These are phyloP conservation scores for Hirtodrosophila histrioides DNA, from an alignment of 2,888 invertebrate genomes.

Conservation along the genomic window DNA sequence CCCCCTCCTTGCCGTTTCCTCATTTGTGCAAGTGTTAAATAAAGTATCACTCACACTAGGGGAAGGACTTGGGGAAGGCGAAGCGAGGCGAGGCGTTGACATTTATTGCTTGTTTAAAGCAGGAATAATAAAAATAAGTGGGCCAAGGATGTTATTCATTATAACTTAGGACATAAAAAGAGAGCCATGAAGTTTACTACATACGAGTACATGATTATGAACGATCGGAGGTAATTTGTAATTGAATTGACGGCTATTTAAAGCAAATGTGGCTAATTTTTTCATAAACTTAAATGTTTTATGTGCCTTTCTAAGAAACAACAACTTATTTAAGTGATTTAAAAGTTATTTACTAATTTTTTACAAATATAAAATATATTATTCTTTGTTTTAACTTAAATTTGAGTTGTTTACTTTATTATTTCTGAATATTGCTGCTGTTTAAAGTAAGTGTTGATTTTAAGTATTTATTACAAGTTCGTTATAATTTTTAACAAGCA, in stretches of 20 bases:
- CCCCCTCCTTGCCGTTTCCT: conserved; percentile 1
- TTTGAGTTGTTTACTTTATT: background rate
- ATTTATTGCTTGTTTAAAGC: conserved; percentile 65
- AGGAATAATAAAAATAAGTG: conserved; percentile 14
- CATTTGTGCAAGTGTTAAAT: conserved; percentile 55
- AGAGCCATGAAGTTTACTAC: background rate
- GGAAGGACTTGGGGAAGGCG: background rate
- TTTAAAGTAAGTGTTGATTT: conserved; percentile 7
- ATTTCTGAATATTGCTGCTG: background rate
- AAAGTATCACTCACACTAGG: conserved; percentile 50
- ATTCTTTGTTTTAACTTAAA: too few relatives aligned
- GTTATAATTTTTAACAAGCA: conserved; percentile 27
- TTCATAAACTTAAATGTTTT: too few relatives aligned
- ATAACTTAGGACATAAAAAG: background rate
- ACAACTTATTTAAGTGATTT: too few relatives aligned
- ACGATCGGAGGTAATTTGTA: background rate
- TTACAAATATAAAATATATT: too few relatives aligned
- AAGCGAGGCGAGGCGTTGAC: conserved; percentile 33
- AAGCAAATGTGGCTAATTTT: too few relatives aligned
- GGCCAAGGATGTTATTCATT: conserved; percentile 1
- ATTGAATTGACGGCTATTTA: too few relatives aligned
- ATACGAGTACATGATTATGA: background rate
- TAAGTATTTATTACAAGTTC: conserved; percentile 8
- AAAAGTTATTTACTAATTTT: too few relatives aligned
- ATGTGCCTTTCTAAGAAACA: too few relatives aligned